Conservation (phyloP, 2,888 invertebrate genomes). For the Amphipoea oculea region DNA sequence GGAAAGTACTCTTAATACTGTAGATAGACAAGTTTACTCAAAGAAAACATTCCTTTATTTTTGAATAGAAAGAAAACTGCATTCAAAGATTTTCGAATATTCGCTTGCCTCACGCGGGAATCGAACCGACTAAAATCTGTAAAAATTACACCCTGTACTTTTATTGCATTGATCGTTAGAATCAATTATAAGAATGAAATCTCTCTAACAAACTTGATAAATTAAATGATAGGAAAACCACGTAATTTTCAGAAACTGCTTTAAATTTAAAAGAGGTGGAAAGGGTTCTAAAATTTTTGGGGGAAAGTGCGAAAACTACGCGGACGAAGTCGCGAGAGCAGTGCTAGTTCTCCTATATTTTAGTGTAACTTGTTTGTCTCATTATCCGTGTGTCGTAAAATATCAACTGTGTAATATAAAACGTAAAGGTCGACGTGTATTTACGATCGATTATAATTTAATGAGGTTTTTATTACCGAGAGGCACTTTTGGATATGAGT, state of each 20-base stretch:
- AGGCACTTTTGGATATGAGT: constrained; percentile 38
- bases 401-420: constrained; percentile 63
- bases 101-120: no score
- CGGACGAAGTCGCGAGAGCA: neutral
- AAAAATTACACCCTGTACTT: no score
- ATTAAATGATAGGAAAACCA: no score
- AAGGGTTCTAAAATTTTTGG: neutral
- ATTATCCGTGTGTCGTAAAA: constrained; percentile 63
- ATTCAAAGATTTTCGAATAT: no score
- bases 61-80: no score
- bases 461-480: constrained; percentile 56
- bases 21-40: no score
- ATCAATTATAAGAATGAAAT: no score
- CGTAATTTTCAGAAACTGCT: neutral
- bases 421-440: constrained; percentile 59
- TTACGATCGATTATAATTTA: constrained; percentile 67
- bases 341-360: constrained; percentile 41
- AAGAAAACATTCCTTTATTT: no score
- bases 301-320: neutral
- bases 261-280: neutral
- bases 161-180: no score
- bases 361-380: constrained; percentile 57
- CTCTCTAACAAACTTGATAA: no score
- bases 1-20: no score
- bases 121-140: no score